Base-by-base conservation (phyloP, 1,140 invertebrate genomes). In the Ganaspis sp. region DNA sequence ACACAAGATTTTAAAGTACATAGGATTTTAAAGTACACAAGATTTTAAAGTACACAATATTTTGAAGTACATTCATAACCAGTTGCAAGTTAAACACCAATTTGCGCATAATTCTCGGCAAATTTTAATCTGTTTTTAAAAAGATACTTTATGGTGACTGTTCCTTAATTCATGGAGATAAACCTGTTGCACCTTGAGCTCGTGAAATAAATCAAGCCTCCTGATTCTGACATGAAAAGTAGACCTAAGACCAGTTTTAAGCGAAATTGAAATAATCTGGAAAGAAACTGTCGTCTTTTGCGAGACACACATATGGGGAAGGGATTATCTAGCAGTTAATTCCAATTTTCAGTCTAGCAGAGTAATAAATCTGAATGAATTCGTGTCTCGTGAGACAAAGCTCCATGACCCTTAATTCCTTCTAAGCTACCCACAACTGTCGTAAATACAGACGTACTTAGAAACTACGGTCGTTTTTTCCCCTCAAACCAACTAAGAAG, bases 341-440 rank as follows among this genome's bases (percentile, higher is more conserved):
- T 64, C 58, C 58, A 64, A 64, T 64, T 64, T 64, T 64, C 58
- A 12, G 26, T 64, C 26, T 64, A 64, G 23, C 23, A 15, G 23
- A 64, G 58, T 64, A 8, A 29, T 64, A 64, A 64, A 64, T 64
- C 58, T 29, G 58, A 64, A 64, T 64, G 23, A 64, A 29, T 49
- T n/a, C 58, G 58, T 29, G 26, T 29, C 23, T 64, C 23, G 15
- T 2, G 58, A 64, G 58, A 64, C 26, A n/a, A 29, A 34, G 23
- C 23, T 64, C 58, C 15, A 29, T 64, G 58, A 34, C 58, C 58
- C 12, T 64, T 64, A 29, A 64, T 64, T 64, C 26, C 58, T 64
- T 64, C 58, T 29, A 64, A 64, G 58, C 26, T 64, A 64, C 58
- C 58, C 58, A 64, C 23, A 64, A 64, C 58, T 64, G 23, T 64